These are phyloP conservation scores for Sinocyclocheilus grahami DNA, from an alignment of 2,113 vertebrate species.

Conservation along the genomic window DNA sequence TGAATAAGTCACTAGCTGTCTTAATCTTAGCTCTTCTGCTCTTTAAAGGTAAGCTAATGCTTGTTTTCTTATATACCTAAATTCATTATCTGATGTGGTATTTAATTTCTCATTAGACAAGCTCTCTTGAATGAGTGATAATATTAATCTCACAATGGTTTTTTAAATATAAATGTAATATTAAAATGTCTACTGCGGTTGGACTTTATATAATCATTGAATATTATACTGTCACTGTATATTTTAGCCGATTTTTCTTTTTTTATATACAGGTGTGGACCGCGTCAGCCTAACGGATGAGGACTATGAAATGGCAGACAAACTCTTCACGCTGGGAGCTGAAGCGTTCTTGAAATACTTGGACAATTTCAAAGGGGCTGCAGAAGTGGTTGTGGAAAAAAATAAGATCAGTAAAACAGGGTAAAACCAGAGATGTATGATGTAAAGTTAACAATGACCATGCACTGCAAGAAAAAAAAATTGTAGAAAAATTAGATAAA, in stretches of 20 bases:
- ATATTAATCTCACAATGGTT: not conserved
- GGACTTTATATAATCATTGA: not conserved
- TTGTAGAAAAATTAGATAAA: not conserved
- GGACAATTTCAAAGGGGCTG: slow-evolving; percentile 1
- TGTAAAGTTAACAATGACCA: not conserved
- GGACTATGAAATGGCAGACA: slow-evolving; percentile 25
- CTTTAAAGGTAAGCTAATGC: not conserved
- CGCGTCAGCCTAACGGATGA: not conserved
- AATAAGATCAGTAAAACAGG: not conserved
- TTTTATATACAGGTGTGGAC: not conserved
- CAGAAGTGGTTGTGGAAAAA: not conserved
- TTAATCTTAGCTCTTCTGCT: not conserved
- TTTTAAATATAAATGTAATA: no score
- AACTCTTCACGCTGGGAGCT: slow-evolving; percentile 1
- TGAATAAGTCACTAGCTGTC: not conserved
- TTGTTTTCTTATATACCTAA: not conserved
- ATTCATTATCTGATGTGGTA: no score
- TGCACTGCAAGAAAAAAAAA: not conserved
- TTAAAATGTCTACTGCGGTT: not conserved
- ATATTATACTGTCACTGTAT: not conserved
- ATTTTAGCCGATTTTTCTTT: not conserved
- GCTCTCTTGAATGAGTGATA: not conserved
- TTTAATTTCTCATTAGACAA: not conserved
- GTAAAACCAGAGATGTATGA: not conserved
- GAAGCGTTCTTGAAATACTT: slow-evolving; percentile 19